Evolutionary conservation across 2,113 vertebrate genomes (phyloP), one percentile per base, ranked within the genome.

Genomic region (Spheniscus mendiculus): DNA sequence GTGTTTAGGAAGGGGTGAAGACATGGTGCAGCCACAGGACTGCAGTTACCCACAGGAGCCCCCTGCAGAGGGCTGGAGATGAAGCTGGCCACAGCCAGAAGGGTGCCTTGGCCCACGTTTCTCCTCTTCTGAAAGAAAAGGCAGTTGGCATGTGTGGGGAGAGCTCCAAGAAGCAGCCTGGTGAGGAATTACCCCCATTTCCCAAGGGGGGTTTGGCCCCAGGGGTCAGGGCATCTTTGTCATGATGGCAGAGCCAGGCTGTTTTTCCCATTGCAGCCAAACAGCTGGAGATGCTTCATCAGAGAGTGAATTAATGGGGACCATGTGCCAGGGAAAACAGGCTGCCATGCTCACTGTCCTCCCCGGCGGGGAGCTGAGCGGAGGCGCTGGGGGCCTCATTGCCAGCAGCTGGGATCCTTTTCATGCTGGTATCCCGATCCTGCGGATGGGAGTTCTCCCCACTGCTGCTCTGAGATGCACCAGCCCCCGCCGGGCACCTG

Each of bases 391-490:
- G 65, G 15, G 17, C 22, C 59, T 34, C 23, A 8, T 15, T 12
- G 6, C n/a, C n/a, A 34, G 62, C 38, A 47, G 2, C 27, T 42
- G 73, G 50, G 52, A 61, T 61, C 22, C 23, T 62, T 23, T 27
- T 25, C 30, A 1, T 9, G 34, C 40, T 11, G 1, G 8, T 25
- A 2, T 13, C 70, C 27, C 7, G 0, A 8, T 44, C 8, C 63
- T 17, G 5, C 0, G 3, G 52, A 5, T 2, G 4, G 44, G 58
- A 85, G 17, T 58, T 56, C 36, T 78, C 23, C 26, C 53, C 63
- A 15, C 0, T 1, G 0, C 38, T 20, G 21, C 23, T 38, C 74
- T 0, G 5, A 6, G 34, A 0, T 15, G 10, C 15, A 3, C 58
- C 42, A 30, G 47, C 10, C 23, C 87, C 13, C 3, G 0, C 11